Conservation (phyloP, 1,140 invertebrate species). For the Caerostris darwini region DNA sequence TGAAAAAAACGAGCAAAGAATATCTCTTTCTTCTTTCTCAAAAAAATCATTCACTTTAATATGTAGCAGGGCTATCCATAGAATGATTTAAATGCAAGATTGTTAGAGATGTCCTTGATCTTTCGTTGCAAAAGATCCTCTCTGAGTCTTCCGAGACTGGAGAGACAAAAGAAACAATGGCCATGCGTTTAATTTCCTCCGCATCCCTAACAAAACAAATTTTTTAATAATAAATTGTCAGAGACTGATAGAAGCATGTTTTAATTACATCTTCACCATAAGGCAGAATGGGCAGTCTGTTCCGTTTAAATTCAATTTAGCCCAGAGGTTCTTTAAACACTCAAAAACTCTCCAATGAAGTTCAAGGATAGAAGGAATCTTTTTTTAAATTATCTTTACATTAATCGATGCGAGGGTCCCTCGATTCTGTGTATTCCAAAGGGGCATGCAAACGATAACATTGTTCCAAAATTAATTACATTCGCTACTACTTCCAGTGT, state of each 20-base stretch:
- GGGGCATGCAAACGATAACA: constrained; percentile 22
- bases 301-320: constrained; percentile 19
- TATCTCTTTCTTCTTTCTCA: too few species aligned
- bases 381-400: not conserved
- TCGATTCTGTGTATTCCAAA: not conserved
- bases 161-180: not conserved
- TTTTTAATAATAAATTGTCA: constrained; percentile 34
- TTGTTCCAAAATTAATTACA: constrained; percentile 51
- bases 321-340: constrained; percentile 31
- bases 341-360: constrained; percentile 5
- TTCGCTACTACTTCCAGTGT: constrained; percentile 7
- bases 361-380: not conserved
- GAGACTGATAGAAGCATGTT: not conserved
- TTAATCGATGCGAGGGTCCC: not conserved
- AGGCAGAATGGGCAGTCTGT: not conserved
- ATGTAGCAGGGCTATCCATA: too few species aligned
- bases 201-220: not conserved
- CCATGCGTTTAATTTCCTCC: not conserved
- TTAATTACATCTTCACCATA: not conserved
- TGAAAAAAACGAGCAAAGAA: too few species aligned
- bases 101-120: too few species aligned
- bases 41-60: too few species aligned
- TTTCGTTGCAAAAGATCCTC: too few species aligned
- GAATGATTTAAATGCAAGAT: too few species aligned
- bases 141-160: not conserved